phyloP scores from a whole-genome alignment of 2,888 invertebrate species.

The Scelioninae gen. 1 region DNA sequence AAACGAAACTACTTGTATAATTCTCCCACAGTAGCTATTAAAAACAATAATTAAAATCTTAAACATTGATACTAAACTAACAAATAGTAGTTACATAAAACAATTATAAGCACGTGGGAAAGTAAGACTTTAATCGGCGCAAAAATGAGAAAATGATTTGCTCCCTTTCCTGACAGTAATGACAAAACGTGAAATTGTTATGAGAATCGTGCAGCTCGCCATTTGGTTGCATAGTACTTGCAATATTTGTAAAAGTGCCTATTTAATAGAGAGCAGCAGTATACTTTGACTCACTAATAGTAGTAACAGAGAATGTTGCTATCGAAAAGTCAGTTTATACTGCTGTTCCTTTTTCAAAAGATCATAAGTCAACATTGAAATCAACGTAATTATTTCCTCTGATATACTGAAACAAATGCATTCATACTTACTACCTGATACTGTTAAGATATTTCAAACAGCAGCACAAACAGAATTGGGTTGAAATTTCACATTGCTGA shows the following conservation, averaged over 20 bases:
- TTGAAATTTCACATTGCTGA: background rate
- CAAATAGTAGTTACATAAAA: conserved; percentile 59
- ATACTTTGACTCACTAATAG: conserved; percentile 33
- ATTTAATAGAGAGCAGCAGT: conserved; percentile 46
- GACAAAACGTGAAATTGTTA: conserved; percentile 66
- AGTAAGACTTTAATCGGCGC: conserved; percentile 52
- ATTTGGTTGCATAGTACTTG: conserved; percentile 33
- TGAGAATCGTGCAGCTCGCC: conserved; percentile 54
- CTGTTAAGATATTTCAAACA: conserved; percentile 16
- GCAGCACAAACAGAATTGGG: background rate
- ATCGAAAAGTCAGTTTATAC: conserved; percentile 24
- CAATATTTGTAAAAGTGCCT: conserved; percentile 56
- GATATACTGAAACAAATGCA: conserved; percentile 1
- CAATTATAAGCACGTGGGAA: conserved; percentile 60
- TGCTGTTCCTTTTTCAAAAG: conserved; percentile 45
- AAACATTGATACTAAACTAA: conserved; percentile 30
- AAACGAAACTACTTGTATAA: conserved; percentile 9
- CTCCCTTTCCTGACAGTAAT: conserved; percentile 60
- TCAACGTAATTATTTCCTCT: conserved; percentile 14
- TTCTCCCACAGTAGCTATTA: conserved; percentile 36
- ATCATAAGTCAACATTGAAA: conserved; percentile 28
- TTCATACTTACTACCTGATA: background rate
- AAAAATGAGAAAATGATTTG: conserved; percentile 64
- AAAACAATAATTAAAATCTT: conserved; percentile 40
- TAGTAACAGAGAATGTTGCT: conserved; percentile 41